phyloP scores from a whole-genome alignment of 1,140 invertebrate genomes.

The Microplitis demolitor region DNA sequence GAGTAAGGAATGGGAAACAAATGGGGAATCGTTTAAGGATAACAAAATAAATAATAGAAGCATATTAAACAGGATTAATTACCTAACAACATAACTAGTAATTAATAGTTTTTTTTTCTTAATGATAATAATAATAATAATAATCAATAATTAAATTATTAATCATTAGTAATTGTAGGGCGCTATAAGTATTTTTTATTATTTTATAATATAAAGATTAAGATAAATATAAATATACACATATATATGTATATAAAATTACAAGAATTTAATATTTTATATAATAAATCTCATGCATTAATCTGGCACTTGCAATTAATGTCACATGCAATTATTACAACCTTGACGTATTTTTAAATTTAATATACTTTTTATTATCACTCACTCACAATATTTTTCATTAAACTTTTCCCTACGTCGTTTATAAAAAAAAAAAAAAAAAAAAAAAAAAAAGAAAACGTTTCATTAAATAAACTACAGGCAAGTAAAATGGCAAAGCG shows the following conservation, averaged over 20 bases:
- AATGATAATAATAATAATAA: slow-evolving; percentile 43
- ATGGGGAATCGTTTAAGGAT: slow-evolving; percentile 35
- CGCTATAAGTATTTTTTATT: slow-evolving; percentile 45
- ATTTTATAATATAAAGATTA: slow-evolving; percentile 37
- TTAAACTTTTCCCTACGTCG: background rate
- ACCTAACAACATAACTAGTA: slow-evolving; percentile 59
- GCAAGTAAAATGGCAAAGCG: slow-evolving; percentile 50
- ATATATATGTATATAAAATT: too few species aligned
- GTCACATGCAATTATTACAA: background rate
- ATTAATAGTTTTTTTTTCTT: slow-evolving; percentile 50
- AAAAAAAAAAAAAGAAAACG: slow-evolving; percentile 34
- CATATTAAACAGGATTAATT: slow-evolving; percentile 60
- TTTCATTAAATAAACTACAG: slow-evolving; percentile 29
- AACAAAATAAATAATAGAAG: slow-evolving; percentile 64
- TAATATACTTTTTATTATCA: background rate
- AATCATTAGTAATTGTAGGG: slow-evolving; percentile 32
- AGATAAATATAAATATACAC: too few species aligned
- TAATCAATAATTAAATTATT: slow-evolving; percentile 36
- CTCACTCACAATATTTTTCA: background rate
- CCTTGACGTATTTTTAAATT: background rate
- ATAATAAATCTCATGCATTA: slow-evolving; percentile 23
- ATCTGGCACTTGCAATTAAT: slow-evolving; percentile 43
- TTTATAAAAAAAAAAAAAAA: slow-evolving; percentile 35
- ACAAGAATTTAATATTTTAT: too few species aligned
- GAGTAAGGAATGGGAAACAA: background rate